Evolutionary conservation across 2,888 invertebrate species (phyloP).

Genomic region (Andrena marginata): DNA sequence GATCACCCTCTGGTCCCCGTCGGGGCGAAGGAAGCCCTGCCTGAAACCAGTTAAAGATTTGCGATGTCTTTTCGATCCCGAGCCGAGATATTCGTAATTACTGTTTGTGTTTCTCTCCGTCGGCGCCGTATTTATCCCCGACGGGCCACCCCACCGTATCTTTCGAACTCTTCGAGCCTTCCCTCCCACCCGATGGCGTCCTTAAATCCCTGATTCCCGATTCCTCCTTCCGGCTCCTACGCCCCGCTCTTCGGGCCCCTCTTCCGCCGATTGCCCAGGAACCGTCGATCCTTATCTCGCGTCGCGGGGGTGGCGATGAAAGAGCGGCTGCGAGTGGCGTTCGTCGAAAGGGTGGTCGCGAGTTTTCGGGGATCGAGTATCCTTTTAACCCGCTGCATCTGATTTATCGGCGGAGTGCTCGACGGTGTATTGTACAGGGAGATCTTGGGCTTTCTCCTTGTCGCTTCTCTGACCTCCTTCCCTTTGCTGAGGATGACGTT

Average conservation of each 20-base stretch:
- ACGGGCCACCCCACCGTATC: conserved; percentile 70
- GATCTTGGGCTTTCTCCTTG: not conserved
- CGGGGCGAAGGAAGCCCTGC: conserved; percentile 71
- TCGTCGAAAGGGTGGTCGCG: conserved; percentile 62
- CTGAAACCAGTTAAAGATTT: conserved; percentile 84
- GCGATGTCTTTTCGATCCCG: conserved; percentile 85
- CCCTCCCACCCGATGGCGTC: conserved; percentile 34
- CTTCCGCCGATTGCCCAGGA: conserved; percentile 57
- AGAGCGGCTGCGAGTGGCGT: conserved; percentile 49
- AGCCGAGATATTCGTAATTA: conserved; percentile 85
- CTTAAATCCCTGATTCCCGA: conserved; percentile 71
- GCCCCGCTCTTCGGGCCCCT: conserved; percentile 34
- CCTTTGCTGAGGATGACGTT: not conserved
- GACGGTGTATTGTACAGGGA: not conserved
- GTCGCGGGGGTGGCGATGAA: conserved; percentile 45
- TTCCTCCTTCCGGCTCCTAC: conserved; percentile 52
- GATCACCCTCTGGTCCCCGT: conserved; percentile 60
- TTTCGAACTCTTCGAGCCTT: conserved; percentile 73
- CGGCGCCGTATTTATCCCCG: conserved; percentile 81
- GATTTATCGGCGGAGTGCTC: conserved; percentile 63
- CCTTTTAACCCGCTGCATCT: conserved; percentile 68
- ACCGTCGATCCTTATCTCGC: conserved; percentile 71
- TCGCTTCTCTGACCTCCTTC: not conserved
- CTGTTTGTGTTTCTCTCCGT: conserved; percentile 85
- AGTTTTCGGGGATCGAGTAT: conserved; percentile 63